Conservation (phyloP, 2,888 invertebrate genomes). For the Tuta absoluta region DNA sequence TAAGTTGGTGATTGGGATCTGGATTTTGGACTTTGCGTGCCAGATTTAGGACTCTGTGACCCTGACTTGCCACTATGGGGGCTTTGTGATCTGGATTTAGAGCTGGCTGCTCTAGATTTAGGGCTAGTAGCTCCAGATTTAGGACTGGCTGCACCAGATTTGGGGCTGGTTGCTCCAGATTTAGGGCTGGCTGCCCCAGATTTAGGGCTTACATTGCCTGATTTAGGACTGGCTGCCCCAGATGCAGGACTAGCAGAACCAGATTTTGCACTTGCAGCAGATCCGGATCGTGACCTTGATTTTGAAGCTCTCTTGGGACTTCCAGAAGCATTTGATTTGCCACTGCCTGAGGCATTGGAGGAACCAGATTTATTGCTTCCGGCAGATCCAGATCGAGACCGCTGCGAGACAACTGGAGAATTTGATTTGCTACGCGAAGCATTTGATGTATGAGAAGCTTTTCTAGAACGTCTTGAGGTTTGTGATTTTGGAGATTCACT, state of each 20-base stretch:
- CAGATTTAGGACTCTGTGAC: conserved; percentile 53
- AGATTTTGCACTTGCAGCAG: conserved; percentile 44
- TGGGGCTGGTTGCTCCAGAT: conserved; percentile 56
- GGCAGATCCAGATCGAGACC: conserved; percentile 64
- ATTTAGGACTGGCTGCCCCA: conserved; percentile 56
- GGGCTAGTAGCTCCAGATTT: conserved; percentile 58
- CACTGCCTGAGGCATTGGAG: conserved; percentile 48
- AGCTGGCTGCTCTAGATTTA: conserved; percentile 55
- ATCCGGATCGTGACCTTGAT: conserved; percentile 55
- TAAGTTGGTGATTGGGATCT: conserved; percentile 45
- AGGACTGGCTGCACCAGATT: conserved; percentile 56
- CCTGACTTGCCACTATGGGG: conserved; percentile 53
- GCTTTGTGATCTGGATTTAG: conserved; percentile 57
- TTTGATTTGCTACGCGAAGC: conserved; percentile 72
- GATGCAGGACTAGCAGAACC: conserved; percentile 41
- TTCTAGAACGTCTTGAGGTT: conserved; percentile 57
- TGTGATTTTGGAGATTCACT: conserved; percentile 74
- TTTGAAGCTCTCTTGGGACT: conserved; percentile 62
- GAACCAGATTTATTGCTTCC: conserved; percentile 74
- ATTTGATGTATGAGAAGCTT: conserved; percentile 65
- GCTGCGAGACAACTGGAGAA: conserved; percentile 65
- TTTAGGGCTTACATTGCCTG: conserved; percentile 56
- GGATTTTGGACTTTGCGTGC: conserved; percentile 58
- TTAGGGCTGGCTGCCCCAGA: conserved; percentile 54
- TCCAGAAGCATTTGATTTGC: conserved; percentile 69